phyloP scores from a whole-genome alignment of 2,888 invertebrate species.

The Eumacrocentrus americanus region DNA sequence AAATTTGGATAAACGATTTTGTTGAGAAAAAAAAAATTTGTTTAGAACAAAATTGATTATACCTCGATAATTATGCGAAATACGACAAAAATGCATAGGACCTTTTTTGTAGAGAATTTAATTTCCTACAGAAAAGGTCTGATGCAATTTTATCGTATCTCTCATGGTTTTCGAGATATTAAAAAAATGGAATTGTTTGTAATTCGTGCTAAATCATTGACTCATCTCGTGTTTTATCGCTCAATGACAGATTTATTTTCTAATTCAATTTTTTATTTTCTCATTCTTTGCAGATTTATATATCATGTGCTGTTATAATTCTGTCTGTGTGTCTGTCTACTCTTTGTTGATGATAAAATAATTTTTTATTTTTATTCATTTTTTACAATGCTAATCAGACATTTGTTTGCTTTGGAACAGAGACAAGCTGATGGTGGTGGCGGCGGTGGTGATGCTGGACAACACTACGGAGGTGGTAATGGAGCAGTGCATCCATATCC shows the following conservation, averaged over 20 bases:
- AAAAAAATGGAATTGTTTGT: constrained; percentile 1
- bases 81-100: not conserved
- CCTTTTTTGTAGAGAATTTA: not conserved
- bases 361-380: not conserved
- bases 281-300: too few relatives aligned
- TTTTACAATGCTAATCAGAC: not conserved
- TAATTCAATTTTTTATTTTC: too few relatives aligned
- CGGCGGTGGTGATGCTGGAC: too few relatives aligned
- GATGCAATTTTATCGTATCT: not conserved
- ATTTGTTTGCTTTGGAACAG: constrained; percentile 24
- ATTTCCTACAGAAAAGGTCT: not conserved
- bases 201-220: too few relatives aligned
- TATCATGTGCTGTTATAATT: not conserved
- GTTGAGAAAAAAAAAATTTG: too few relatives aligned
- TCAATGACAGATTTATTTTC: not conserved
- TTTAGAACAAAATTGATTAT: not conserved
- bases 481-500: constrained; percentile 45
- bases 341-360: not conserved
- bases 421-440: constrained; percentile 36
- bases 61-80: too few relatives aligned
- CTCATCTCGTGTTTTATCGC: too few relatives aligned
- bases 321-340: not conserved
- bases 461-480: constrained; percentile 10
- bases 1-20: too few relatives aligned
- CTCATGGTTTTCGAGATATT: not conserved